These are phyloP conservation scores for Plestiodon gilberti DNA, from an alignment of 2,113 vertebrate genomes.

Conservation along the genomic window DNA sequence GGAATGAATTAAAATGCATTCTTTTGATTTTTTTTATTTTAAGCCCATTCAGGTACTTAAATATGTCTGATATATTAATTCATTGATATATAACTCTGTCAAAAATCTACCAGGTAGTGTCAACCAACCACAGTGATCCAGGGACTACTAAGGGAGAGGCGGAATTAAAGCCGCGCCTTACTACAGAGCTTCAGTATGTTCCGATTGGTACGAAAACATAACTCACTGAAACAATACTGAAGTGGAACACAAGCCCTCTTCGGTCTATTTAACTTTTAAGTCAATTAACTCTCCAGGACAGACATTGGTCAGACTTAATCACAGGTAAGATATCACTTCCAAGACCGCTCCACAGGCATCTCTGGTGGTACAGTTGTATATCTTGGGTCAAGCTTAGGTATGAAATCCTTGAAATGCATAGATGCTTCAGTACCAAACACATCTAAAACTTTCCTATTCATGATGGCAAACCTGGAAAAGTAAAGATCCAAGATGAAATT, in stretches of 20 bases:
- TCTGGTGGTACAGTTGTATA: conserved; percentile 79
- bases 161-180: conserved; percentile 76
- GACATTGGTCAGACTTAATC: conserved; percentile 60
- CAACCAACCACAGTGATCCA: conserved; percentile 69
- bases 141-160: conserved; percentile 64
- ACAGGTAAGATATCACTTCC: conserved; percentile 49
- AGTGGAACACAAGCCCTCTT: conserved; percentile 65
- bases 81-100: conserved; percentile 74
- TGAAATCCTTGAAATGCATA: conserved; percentile 87
- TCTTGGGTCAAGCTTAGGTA: conserved; percentile 88
- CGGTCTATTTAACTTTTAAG: conserved; percentile 65
- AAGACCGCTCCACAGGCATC: conserved; percentile 79
- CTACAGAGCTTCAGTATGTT: conserved; percentile 72
- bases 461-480: conserved; percentile 87
- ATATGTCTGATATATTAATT: conserved; percentile 74
- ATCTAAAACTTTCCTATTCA: conserved; percentile 93
- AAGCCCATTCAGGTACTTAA: conserved; percentile 42
- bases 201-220: conserved; percentile 72
- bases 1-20: conserved; percentile 66
- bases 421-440: conserved; percentile 93
- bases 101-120: conserved; percentile 68
- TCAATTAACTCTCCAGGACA: conserved; percentile 72
- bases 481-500: neutral
- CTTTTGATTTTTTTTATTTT: conserved; percentile 56
- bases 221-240: conserved; percentile 81